phyloP scores from a whole-genome alignment of 2,888 invertebrate genomes.

The Erebia palarica region DNA sequence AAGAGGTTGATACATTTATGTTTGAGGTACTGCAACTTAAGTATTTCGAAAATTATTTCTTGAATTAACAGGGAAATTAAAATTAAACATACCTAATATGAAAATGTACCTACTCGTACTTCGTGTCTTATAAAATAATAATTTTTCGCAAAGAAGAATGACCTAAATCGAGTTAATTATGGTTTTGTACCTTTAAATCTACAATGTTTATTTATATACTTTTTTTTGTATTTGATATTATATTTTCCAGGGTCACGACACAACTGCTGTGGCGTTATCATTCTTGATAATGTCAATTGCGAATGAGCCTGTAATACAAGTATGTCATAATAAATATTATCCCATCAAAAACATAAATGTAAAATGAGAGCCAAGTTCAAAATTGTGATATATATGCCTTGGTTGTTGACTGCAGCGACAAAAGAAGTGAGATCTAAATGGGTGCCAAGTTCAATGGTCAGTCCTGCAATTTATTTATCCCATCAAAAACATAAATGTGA shows the following conservation, averaged over 20 bases:
- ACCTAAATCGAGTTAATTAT: background rate
- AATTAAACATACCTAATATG: background rate
- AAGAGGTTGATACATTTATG: constrained; percentile 88
- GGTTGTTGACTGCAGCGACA: too few species aligned
- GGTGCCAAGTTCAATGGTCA: too few species aligned
- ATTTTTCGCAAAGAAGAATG: background rate
- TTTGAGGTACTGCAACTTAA: constrained; percentile 77
- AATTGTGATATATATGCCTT: too few species aligned
- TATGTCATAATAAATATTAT: constrained; percentile 36
- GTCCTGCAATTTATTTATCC: too few species aligned
- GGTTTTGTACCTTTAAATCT: background rate
- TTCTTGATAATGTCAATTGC: constrained; percentile 69
- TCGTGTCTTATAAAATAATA: background rate
- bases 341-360: too few species aligned
- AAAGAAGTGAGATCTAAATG: too few species aligned
- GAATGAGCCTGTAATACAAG: constrained; percentile 67
- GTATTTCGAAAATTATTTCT: background rate
- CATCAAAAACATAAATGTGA: too few species aligned
- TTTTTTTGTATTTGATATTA: constrained; percentile 7
- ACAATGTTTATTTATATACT: background rate
- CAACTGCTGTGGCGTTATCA: constrained; percentile 62
- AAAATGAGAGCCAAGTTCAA: too few species aligned
- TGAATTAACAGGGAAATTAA: background rate
- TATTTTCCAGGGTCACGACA: constrained; percentile 69
- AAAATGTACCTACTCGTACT: too few species aligned